These are phyloP conservation scores for Proterorhinus semilunaris DNA, from an alignment of 2,113 vertebrate genomes.

Conservation along the genomic window DNA sequence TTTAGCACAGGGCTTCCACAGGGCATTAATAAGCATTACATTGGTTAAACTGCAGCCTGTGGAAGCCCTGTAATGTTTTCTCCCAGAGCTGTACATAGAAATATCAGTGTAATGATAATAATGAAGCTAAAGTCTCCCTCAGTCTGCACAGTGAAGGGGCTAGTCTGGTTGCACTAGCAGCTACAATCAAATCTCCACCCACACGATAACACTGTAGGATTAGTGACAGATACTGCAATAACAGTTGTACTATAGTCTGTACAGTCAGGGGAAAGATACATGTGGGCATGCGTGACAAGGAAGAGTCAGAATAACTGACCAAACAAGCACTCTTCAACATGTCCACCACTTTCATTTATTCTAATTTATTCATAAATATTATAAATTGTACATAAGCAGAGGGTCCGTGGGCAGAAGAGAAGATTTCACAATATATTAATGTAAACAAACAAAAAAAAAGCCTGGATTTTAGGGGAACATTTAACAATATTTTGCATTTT, in stretches of 20 bases:
- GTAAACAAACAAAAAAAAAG: background rate
- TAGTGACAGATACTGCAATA: background rate
- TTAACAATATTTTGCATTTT: constrained; percentile 33
- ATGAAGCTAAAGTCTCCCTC: too few relatives aligned
- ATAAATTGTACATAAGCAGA: background rate
- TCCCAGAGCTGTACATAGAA: background rate
- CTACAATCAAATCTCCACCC: background rate
- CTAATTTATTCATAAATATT: background rate
- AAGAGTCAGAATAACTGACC: constrained; percentile 14
- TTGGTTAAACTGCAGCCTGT: too few relatives aligned
- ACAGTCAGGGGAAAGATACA: background rate
- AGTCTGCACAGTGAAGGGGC: background rate
- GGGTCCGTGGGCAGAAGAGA: constrained; percentile 25
- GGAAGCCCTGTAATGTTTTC: too few relatives aligned
- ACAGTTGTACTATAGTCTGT: background rate
- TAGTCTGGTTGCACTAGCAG: background rate
- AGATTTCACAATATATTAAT: constrained; percentile 40
- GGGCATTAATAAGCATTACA: too few relatives aligned
- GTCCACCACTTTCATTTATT: background rate
- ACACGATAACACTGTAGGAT: too few relatives aligned
- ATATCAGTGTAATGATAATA: too few relatives aligned
- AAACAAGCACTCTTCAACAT: constrained; percentile 1
- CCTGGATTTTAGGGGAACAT: constrained; percentile 17
- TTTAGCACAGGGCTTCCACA: too few relatives aligned
- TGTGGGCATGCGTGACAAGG: background rate